Base-by-base conservation (phyloP, 2,113 vertebrate genomes). In the Platysternon megacephalum region DNA sequence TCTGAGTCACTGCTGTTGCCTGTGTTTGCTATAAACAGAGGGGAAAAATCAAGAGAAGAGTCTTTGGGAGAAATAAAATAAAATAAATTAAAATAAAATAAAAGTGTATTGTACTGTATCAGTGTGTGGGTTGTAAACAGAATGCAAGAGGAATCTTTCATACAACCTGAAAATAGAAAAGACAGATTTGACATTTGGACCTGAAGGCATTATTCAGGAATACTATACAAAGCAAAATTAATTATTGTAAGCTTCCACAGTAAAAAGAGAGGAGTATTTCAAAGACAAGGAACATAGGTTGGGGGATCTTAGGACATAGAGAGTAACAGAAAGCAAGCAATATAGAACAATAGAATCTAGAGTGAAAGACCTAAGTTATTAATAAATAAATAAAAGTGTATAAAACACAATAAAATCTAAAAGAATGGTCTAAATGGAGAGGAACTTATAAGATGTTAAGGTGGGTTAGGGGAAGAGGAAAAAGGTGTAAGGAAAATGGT, bases 1-100 rank as follows among this genome's bases (percentile, higher is more conserved):
- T 91, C 79, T 42, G 82, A 95, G 78, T 85, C 94, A 92, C n/a
- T 95, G 86, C 86, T 95, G 51, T 72, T 95, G 85, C 80, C 72
- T 74, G 74, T 74, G 82, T 88, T 89, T 96, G 81, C 81, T 90
- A 87, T 12, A 82, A 96, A 87, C 48, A 88, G 88, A 35, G 89
- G 84, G 61, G 51, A 87, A 91, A 94, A 86, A 86, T 46, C 61
- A 92, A 84, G 87, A 82, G 53, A 91, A 95, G 83, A 90, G 55
- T 81, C 83, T 80, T 52, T 84, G 86, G 81, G 74, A 94, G 76
- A 88, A 97, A 91, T 13, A 88, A 92, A 88, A 86, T 80, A 12
- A 58, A 32, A 83, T 35, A 90, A 88, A 9, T 22, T 49, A 35
- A 61, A 32, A 0, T 0, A 79, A 79, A 86, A 76, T 56, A 29